A percentile compares a stretch with the other conserved stretches of the same genome.
These are phyloP conservation scores for Myanophis thanlyinensis DNA, from an alignment of 2,113 vertebrate species.

Conservation along the genomic window DNA sequence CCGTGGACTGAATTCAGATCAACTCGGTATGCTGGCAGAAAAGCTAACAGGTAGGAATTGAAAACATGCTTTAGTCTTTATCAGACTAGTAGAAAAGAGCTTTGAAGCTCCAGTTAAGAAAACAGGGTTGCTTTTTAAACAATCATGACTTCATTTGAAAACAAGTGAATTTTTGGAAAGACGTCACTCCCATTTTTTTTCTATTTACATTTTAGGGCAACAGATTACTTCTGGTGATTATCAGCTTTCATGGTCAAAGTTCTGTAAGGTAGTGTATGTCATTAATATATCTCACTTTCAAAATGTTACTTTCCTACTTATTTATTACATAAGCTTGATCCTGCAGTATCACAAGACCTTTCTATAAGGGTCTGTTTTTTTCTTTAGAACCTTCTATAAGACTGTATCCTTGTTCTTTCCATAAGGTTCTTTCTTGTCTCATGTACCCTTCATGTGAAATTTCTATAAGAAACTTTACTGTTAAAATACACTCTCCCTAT, in stretches of 20 bases:
- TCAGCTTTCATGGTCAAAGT: conserved; percentile 92
- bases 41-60: conserved; percentile 83
- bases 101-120: neutral
- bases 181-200: neutral
- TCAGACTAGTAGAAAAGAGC: neutral
- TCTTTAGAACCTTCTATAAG: neutral
- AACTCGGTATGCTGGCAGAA: conserved; percentile 90
- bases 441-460: no score
- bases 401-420: neutral
- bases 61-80: neutral
- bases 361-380: neutral
- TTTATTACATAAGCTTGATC: neutral
- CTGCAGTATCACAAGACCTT: neutral
- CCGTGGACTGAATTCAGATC: conserved; percentile 89
- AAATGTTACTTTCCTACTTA: neutral
- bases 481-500: neutral
- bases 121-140: neutral
- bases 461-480: neutral
- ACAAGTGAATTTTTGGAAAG: neutral
- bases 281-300: conserved; percentile 3
- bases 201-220: conserved; percentile 72
- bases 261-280: conserved; percentile 83
- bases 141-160: neutral
- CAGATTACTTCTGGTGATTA: conserved; percentile 80
- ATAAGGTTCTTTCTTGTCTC: neutral